Base-by-base conservation (phyloP, 2,888 invertebrate species). In the Euclidia mi region DNA sequence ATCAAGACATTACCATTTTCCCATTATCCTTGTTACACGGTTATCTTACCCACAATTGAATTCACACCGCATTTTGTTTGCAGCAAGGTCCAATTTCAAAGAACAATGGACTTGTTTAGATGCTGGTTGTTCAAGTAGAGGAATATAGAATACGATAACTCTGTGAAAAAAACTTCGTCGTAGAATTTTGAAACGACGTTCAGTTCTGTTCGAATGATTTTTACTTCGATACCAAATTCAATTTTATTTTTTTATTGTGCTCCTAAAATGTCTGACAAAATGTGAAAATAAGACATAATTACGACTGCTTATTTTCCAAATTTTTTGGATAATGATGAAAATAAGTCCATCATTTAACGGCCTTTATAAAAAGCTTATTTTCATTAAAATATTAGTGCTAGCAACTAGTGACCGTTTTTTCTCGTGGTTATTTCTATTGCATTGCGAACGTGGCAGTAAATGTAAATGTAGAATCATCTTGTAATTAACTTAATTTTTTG, bases 1-100 rank as follows among this genome's bases (percentile, higher is more conserved):
- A 70, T 52, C 47, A 50, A 35, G 15, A 44, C 20, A 70, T 71
- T 71, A 50, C 62, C 53, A 62, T 71, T 70, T 60, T 55, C 47
- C 48, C 28, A 58, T 51, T 66, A 71, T 60, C 41, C 50, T 48
- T 34, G 45, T 49, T 32, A 45, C 15, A 25, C 15, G 18, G 48
- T 29, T 58, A 51, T 35, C 7, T 31, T 14, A 34, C 7, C 9
- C 1, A 2, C 12, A 40, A 11, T 3, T 25, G 2, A 66, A 59
- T 59, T 48, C 37, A 11, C 25, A 50, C 44, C 42, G 14, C 38
- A 29, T 7, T 0, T 0, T n/a, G 1, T 1, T 0, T n/a, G 7
- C 0, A 37, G 1, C 6, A 45, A 11, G 34, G 20, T 45, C 32
- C 14, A 32, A 7, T 41, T 14, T 40, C 3, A 7, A 7, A n/a